A percentile compares a stretch with the other conserved stretches of the same genome.
phyloP scores from a whole-genome alignment of 2,888 invertebrate genomes.

The Tinea semifulvella region DNA sequence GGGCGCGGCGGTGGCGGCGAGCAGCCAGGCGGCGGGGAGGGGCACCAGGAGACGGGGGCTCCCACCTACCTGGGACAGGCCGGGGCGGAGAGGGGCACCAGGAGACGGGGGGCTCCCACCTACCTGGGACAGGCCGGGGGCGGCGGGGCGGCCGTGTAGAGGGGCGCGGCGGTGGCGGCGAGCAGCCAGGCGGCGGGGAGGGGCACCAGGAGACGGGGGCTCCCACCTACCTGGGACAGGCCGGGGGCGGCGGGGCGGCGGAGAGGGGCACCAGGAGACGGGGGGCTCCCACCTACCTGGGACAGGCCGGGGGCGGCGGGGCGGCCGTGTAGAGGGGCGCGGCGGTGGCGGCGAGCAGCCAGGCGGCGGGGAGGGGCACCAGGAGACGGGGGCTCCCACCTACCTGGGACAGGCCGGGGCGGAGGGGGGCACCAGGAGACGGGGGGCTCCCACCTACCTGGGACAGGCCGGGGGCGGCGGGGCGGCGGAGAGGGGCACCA shows the following conservation, averaged over 20 bases:
- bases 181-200: slow-evolving; percentile 67
- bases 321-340: slow-evolving; percentile 39
- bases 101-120: slow-evolving; percentile 75
- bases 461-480: slow-evolving; percentile 76
- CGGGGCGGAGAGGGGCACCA: slow-evolving; percentile 63
- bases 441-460: too few relatives aligned
- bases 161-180: slow-evolving; percentile 70
- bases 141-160: slow-evolving; percentile 31
- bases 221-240: too few relatives aligned
- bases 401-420: slow-evolving; percentile 34
- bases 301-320: slow-evolving; percentile 59
- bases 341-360: slow-evolving; percentile 77
- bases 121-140: slow-evolving; percentile 70
- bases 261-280: slow-evolving; percentile 69
- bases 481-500: slow-evolving; percentile 73
- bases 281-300: slow-evolving; percentile 78
- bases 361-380: slow-evolving; percentile 36
- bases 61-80: too few relatives aligned
- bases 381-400: slow-evolving; percentile 48
- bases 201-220: slow-evolving; percentile 38
- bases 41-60: slow-evolving; percentile 60
- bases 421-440: slow-evolving; percentile 68
- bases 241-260: slow-evolving; percentile 33
- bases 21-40: slow-evolving; percentile 74
- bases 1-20: slow-evolving; percentile 72